Base-by-base conservation (phyloP, 2,797 vertebrate species). In the Mormyrops boulengeri region DNA sequence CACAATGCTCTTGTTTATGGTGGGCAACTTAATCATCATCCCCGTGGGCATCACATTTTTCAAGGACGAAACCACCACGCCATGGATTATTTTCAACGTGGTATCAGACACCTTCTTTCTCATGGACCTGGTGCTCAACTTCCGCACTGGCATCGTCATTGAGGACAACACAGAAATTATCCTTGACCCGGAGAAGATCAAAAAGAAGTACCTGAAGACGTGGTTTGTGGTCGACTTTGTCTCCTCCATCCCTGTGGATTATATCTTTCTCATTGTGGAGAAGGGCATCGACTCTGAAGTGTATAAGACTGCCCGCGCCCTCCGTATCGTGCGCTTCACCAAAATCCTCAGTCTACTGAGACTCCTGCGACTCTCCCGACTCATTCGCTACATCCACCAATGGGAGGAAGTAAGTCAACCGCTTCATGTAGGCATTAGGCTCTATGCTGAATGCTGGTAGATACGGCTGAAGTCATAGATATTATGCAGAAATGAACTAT, bases 41-140 rank as follows among this genome's bases (percentile, higher is more conserved):
- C 98, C 98, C 0, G 98, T 99, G 91, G 98, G 98, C 93, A 99
- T 99, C 95, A 99, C 98, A 91, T 99, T 99, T 96, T 99, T 99
- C 94, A 99, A 99, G 93, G 98, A 99, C 0, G 98, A 99, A 95
- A 99, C 97, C 93, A 98, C 98, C 0, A 97, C 98, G 0, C 97
- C 98, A 2, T 99, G 98, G 98, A 99, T 99, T 89, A 97, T 99
- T 91, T 99, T 99, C 96, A 99, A 99, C 0, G 98, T 99, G 88
- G 97, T 99, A n/a, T 99, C 98, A 0, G 98, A 99, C 95, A 99
- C 98, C 50, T 99, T 99, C 95, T 99, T 99, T 94, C 97, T 99
- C 90, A 96, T 98, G 96, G 98, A 99, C 94, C 94, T 99, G 94
- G 98, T 98, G 92, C 96, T 99, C 91, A 99, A 99, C 96, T 99